Base-by-base conservation (phyloP, 2,113 vertebrate species). In the Lophura nycthemera region DNA sequence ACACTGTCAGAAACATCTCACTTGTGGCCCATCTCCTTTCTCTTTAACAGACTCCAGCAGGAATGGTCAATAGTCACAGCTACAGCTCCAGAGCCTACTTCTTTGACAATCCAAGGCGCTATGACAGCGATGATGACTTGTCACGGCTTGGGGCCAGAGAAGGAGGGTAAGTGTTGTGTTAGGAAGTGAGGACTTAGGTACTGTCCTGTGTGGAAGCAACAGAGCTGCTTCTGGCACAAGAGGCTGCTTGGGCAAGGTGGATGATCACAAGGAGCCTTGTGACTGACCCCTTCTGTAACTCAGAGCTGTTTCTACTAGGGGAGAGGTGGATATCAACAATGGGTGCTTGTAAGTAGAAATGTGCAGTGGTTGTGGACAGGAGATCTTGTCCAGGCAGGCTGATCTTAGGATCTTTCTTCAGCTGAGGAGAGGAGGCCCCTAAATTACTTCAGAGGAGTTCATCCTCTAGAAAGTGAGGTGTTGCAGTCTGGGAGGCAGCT, bases 61-160 rank as follows among this genome's bases (percentile, higher is more conserved):
- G 99, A 57, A 99, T 99, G 99, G 98, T 99, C 79, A 99, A 98
- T 87, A 99, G 98, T 94, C 99, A 99, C 96, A 99, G 98, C 83
- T 99, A 99, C 91, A 99, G 98, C 96, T 99, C 99, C 95, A 98
- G 99, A 94, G 98, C 99, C 8, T 99, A 99, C 96, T 99, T 99
- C 97, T 99, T 99, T 5, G 99, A 99, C 97, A 99, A 99, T 97
- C 99, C 99, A 3, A 97, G 98, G 36, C 98, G 99, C 40, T 99
- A 99, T 0, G 99, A 99, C 94, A 99, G 99, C 2, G 99, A 99
- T 3, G 99, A 99, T 4, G 99, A 99, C 96, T 97, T 99, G 85
- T 98, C 99, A 43, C 98, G 99, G 86, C 98, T 99, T 85, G 95
- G 98, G 82, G 98, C 92, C 66, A 97, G 95, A 24, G 99, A 99